Percentiles rank a stretch among this genome's conserved stretches.
These are phyloP conservation scores for Pogonocherus hispidulus DNA, from an alignment of 2,888 invertebrate species.

Conservation along the genomic window DNA sequence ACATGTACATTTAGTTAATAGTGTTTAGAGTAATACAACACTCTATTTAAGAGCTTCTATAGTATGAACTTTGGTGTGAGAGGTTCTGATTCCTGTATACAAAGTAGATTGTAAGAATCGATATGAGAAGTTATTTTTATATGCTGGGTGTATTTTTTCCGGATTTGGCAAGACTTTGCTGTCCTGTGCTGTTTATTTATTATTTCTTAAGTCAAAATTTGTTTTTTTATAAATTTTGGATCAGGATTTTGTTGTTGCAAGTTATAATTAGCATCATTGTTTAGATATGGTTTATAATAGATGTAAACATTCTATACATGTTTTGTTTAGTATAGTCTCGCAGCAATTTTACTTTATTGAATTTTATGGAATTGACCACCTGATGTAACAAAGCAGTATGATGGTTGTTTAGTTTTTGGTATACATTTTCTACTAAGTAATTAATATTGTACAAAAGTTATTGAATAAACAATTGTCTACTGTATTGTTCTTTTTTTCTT, in stretches of 20 bases:
- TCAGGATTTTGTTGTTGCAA: background rate
- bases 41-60: constrained; percentile 33
- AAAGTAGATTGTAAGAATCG: constrained; percentile 32
- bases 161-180: constrained; percentile 21
- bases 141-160: constrained; percentile 39
- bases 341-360: constrained; percentile 20
- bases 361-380: constrained; percentile 34
- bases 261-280: background rate
- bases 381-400: constrained; percentile 40
- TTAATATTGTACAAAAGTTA: constrained; percentile 55
- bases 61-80: constrained; percentile 31
- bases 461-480: constrained; percentile 57
- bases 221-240: constrained; percentile 11
- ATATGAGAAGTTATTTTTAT: constrained; percentile 47
- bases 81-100: constrained; percentile 37
- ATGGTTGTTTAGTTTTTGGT: constrained; percentile 53
- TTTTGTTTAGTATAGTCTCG: constrained; percentile 17
- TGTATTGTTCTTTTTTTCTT: constrained; percentile 20
- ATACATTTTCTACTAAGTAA: constrained; percentile 56
- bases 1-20: constrained; percentile 45
- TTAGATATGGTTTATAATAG: constrained; percentile 11
- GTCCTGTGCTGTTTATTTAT: constrained; percentile 26
- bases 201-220: constrained; percentile 19
- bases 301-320: constrained; percentile 21
- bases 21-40: constrained; percentile 36